Evolutionary conservation across 2,888 invertebrate genomes (phyloP).

Genomic region (Lepidochrysops patricia): DNA sequence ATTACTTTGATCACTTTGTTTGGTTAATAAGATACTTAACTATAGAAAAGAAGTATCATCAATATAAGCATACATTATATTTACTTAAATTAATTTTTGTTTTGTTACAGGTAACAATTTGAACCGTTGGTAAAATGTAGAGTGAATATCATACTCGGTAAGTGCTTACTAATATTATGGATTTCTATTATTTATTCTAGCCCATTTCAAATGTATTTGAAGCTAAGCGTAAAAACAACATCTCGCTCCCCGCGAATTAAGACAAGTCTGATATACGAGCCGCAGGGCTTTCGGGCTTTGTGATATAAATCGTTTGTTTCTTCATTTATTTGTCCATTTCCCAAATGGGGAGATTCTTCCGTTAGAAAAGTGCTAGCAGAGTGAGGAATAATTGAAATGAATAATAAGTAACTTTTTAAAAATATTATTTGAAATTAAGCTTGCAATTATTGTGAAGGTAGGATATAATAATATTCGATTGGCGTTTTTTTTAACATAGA

Average conservation of each 20-base stretch:
- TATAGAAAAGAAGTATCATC: no score
- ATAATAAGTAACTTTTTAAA: no score
- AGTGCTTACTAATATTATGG: no score
- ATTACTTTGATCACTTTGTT: no score
- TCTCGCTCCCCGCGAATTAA: constrained; percentile 27
- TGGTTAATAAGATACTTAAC: no score
- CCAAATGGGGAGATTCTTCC: constrained; percentile 65
- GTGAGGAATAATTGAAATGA: not conserved
- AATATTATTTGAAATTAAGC: no score
- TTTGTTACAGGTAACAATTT: not conserved
- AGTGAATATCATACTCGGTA: no score
- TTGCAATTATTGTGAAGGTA: no score
- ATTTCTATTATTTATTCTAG: not conserved
- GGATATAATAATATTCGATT: no score
- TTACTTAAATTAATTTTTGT: not conserved
- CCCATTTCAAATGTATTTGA: constrained; percentile 36
- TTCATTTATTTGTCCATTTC: constrained; percentile 61
- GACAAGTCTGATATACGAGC: constrained; percentile 28
- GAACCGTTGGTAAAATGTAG: not conserved
- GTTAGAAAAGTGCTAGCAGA: constrained; percentile 32
- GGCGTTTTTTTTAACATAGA: no score
- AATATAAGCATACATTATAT: no score
- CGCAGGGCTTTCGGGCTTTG: constrained; percentile 35
- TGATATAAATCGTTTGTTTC: constrained; percentile 53
- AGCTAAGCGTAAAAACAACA: constrained; percentile 51